Evolutionary conservation across 2,888 invertebrate species (phyloP), one percentile per base, ranked within the genome.

Genomic region (Caenorhabditis parvicauda): DNA sequence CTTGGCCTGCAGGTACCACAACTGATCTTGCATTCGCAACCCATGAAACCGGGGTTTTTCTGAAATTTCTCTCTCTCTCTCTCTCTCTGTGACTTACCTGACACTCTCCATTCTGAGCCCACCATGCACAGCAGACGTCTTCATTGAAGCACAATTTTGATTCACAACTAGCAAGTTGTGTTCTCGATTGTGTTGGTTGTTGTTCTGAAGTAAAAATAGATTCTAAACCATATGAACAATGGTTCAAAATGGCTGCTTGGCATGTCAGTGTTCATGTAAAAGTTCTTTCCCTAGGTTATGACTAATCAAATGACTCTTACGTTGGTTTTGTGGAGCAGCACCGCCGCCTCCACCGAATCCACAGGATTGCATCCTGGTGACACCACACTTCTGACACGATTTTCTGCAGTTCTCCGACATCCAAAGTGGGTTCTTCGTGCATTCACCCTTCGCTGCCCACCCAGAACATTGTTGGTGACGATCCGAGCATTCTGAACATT

Each of bases 401-500:
- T 59, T 50, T 22, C 76, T 62, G 29, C 76, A 76, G 43, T 76
- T 76, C 32, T 77, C 77, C 0, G 70, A 55, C 77, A 77, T 77
- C 74, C 76, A 77, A 12, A 69, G 43, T 14, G 64, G 59, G 55
- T 77, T 77, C 38, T 60, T 65, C 12, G 50, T 51, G 43, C 77
- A 78, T 50, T 77, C 78, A 6, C 77, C 77, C 14, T 43, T 43
- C 0, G 52, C 22, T 3, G 63, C 56, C 67, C 67, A 67, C 42
- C 27, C 46, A 7, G 56, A 58, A 47, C 72, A 72, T 37, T 66
- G 59, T 7, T 61, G 28, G 22, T 72, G 72, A 22, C 68, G 56
- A 48, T 72, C 74, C 2, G 54, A 32, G 49, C 72, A 72, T 44
- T 67, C 67, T 64, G 60, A 28, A 58, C 43, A 17, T 9, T 32